phyloP scores from a whole-genome alignment of 1,140 invertebrate species.

The Calephelis virginiensis region DNA sequence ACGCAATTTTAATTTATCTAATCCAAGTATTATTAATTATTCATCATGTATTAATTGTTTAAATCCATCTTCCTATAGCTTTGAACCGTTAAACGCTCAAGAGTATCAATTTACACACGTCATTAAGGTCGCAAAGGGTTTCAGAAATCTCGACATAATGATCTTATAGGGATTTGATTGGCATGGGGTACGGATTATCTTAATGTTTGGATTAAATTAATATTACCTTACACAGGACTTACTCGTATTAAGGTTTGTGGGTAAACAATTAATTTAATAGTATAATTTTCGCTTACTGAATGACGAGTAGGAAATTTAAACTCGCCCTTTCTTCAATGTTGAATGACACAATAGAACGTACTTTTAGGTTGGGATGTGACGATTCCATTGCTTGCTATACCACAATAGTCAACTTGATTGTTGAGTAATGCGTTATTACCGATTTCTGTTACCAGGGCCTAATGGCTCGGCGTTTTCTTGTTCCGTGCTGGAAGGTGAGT shows the following conservation, averaged over 20 bases:
- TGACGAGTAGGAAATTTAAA: too few relatives aligned
- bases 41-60: conserved; percentile 11
- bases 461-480: too few relatives aligned
- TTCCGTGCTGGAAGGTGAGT: too few relatives aligned
- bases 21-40: not conserved
- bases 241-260: not conserved
- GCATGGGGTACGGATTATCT: not conserved
- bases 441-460: too few relatives aligned
- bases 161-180: conserved; percentile 1
- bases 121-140: conserved; percentile 41
- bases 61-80: not conserved
- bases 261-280: not conserved
- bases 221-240: not conserved
- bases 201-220: conserved; percentile 4
- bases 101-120: conserved; percentile 44
- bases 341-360: too few relatives aligned
- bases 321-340: too few relatives aligned
- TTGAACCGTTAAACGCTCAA: conserved; percentile 23
- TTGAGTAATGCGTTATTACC: too few relatives aligned
- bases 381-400: too few relatives aligned
- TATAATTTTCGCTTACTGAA: too few relatives aligned
- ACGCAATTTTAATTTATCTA: too few relatives aligned
- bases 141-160: conserved; percentile 20
- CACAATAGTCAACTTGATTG: too few relatives aligned
- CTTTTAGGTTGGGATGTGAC: too few relatives aligned